Base-by-base conservation (phyloP, 1,140 invertebrate genomes). In the Pseudomyrmex flavicornis region DNA sequence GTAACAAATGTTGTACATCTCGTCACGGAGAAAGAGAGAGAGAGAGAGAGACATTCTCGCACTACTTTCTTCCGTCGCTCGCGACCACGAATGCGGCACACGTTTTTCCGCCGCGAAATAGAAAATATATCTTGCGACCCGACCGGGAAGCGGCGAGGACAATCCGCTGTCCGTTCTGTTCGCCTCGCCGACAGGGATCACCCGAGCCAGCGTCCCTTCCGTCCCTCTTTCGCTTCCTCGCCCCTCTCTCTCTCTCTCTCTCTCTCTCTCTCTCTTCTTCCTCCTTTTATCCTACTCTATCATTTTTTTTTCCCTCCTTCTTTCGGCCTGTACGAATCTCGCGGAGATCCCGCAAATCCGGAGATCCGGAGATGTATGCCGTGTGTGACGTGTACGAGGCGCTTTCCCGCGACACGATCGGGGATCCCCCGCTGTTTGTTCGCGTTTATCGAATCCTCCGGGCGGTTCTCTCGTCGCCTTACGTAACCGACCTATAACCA, bases 391-490 rank as follows among this genome's bases (percentile, higher is more conserved):
- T 68, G 44, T 65, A 63, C 65, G 56, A 84, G 58, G 44, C 52
- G 63, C 63, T 66, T 65, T 48, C 52, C 61, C 2, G 50, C 66
- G 62, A 77, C 54, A 17, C 44, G 56, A 87, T 83, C 85, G 65
- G 48, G 59, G 35, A 66, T 46, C 54, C 82, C 75, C 82, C 75
- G 73, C 52, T 87, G 79, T 82, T 85, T 85, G 62, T 86, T 83
- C 75, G 20, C 85, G 70, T 88, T 87, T 90, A 88, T 88, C 74
- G 85, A 77, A 85, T 80, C 63, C 63, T 72, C 56, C 74, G 54
- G 46, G 56, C 52, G 65, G 35, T 35, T 35, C 15, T 70, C 65
- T 13, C 44, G 52, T 70, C 48, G n/a, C 46, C 54, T 59, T 12
- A 70, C 20, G 26, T 79, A 69, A 70, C 48, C 65, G 52, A 70